A percentile compares a stretch with the other conserved stretches of the same genome.
phyloP scores from a whole-genome alignment of 1,140 invertebrate genomes.

The Yoshiicerus persimilis region DNA sequence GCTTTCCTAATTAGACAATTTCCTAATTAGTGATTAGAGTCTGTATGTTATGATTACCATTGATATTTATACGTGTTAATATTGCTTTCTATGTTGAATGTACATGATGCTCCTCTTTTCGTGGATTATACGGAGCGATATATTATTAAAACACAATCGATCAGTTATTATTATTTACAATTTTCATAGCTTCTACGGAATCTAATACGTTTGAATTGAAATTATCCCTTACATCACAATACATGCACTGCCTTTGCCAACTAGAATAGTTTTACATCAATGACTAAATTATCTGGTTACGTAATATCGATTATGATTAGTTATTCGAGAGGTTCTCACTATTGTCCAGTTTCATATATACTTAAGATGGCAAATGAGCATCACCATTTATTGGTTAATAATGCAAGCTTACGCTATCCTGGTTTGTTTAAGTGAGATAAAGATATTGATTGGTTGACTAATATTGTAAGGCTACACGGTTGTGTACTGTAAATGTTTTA shows the following conservation, averaged over 20 bases:
- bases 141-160: background rate
- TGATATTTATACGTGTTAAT: background rate
- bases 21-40: no score
- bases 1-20: background rate
- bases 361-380: background rate
- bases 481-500: background rate
- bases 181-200: background rate
- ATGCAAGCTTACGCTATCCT: background rate
- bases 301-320: background rate
- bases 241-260: background rate
- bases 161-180: background rate
- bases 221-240: constrained; percentile 2
- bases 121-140: background rate
- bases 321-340: background rate
- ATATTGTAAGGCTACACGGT: background rate
- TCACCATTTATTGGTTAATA: background rate
- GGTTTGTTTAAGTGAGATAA: background rate
- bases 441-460: background rate
- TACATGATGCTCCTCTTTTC: background rate
- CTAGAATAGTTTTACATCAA: background rate
- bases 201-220: background rate
- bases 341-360: background rate
- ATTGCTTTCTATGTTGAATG: background rate
- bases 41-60: background rate
- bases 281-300: background rate